Evolutionary conservation across 2,888 invertebrate genomes (phyloP), one percentile per base, ranked within the genome.

Genomic region (Diploptera punctata): DNA sequence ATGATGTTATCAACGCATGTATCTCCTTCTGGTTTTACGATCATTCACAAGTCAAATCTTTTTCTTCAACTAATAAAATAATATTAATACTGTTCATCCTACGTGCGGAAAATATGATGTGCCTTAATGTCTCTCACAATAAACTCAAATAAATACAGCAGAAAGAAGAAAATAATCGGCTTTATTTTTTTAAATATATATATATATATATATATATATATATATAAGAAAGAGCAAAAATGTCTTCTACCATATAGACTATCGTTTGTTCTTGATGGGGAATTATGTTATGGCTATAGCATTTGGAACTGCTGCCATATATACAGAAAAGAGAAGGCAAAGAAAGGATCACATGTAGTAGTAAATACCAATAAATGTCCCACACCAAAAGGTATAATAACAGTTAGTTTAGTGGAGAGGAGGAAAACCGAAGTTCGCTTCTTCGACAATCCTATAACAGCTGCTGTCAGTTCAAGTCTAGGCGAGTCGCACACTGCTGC

Each of bases 351-450:
- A 68, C 68, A 54, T 43, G 18, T 19, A 31, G 74, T 52, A 74
- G 74, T 74, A 74, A 74, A 74, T 72, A 74, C 72, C 74, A 70
- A 74, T 74, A 74, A 74, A 72, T 54, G 74, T 74, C 74, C 62
- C 49, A 70, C 68, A 68, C 74, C 71, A 71, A 73, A 73, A 73
- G 73, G 70, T 71, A 62, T 68, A 74, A 71, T 74, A 74, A 74
- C 74, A 74, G 74, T 73, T 73, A 73, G 73, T 70, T 70, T 70
- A 31, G 62, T 65, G 57, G 54, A 61, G 68, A 68, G 60, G 29
- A 61, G 52, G 52, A 62, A 54, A 68, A 61, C 67, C 61, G 68
- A 61, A 47, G 26, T 61, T 61, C 33, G 70, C 61, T 49, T 62
- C 52, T 49, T 67, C 68, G 72, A 69, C 72, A 72, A 72, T 68